phyloP scores from a whole-genome alignment of 1,140 invertebrate species.

The Trachymyrmex cornetzi region DNA sequence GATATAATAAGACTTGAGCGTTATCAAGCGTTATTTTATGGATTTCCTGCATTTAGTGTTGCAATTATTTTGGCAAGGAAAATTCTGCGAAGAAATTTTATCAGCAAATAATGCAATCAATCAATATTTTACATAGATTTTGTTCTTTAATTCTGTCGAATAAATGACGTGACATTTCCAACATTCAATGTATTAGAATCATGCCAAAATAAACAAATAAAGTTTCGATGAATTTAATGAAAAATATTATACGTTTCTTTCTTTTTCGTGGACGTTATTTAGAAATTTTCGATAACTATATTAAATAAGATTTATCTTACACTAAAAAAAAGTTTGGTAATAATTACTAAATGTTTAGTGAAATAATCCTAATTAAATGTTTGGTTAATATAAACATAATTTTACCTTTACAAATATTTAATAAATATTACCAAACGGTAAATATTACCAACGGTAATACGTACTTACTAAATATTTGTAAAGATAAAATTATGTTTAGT shows the following conservation, averaged over 20 bases:
- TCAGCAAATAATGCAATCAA: background rate
- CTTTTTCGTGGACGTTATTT: background rate
- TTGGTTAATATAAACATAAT: no score
- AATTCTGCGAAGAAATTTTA: background rate
- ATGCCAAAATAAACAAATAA: background rate
- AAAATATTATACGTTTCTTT: background rate
- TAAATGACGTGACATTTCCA: background rate
- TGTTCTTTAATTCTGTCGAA: background rate
- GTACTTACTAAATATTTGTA: no score
- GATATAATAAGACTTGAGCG: conserved; percentile 22
- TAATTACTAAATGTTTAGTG: no score
- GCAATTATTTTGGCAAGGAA: background rate
- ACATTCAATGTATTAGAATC: background rate
- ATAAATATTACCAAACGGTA: no score
- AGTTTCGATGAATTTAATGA: background rate
- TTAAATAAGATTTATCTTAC: background rate
- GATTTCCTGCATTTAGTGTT: background rate
- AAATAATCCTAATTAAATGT: no score
- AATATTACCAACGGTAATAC: no score
- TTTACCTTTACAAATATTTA: no score
- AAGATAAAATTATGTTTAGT: no score
- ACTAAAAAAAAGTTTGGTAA: no score
- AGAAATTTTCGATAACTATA: background rate
- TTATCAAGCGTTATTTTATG: conserved; percentile 40
- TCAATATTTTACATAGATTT: background rate